Conservation (phyloP, 1,140 invertebrate genomes). For the silkworm (Bombyx mori) region DNA sequence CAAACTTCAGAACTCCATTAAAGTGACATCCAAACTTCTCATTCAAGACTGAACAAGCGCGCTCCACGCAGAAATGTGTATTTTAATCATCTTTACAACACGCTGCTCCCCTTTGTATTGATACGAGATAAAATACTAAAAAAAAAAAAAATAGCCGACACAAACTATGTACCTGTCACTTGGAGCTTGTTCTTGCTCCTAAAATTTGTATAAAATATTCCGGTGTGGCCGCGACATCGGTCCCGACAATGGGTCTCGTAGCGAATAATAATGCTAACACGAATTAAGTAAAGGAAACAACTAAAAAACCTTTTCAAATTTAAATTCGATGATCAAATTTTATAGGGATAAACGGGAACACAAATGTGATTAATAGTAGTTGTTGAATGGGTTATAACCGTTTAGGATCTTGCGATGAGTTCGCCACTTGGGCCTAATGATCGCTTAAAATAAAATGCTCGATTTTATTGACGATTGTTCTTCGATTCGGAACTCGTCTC, state of each 20-base stretch:
- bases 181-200: conserved; percentile 61
- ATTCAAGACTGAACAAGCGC: conserved; percentile 40
- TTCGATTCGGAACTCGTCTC: too few relatives aligned
- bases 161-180: conserved; percentile 67
- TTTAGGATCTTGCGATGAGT: too few relatives aligned
- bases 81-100: conserved; percentile 61
- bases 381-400: not conserved
- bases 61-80: conserved; percentile 48
- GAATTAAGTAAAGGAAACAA: conserved; percentile 26
- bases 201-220: conserved; percentile 71
- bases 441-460: too few relatives aligned
- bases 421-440: too few relatives aligned
- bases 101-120: conserved; percentile 41
- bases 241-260: conserved; percentile 41
- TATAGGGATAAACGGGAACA: too few relatives aligned
- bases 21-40: conserved; percentile 47
- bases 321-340: conserved; percentile 17
- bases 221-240: conserved; percentile 35
- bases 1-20: conserved; percentile 59
- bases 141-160: conserved; percentile 57
- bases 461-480: too few relatives aligned
- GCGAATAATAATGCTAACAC: conserved; percentile 38
- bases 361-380: too few relatives aligned
- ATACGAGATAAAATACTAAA: conserved; percentile 46
- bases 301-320: conserved; percentile 22